A percentile compares a stretch with the other conserved stretches of the same genome.
Evolutionary conservation across 2,888 invertebrate species (phyloP).

Genomic region (Drosophila tanythrix): DNA sequence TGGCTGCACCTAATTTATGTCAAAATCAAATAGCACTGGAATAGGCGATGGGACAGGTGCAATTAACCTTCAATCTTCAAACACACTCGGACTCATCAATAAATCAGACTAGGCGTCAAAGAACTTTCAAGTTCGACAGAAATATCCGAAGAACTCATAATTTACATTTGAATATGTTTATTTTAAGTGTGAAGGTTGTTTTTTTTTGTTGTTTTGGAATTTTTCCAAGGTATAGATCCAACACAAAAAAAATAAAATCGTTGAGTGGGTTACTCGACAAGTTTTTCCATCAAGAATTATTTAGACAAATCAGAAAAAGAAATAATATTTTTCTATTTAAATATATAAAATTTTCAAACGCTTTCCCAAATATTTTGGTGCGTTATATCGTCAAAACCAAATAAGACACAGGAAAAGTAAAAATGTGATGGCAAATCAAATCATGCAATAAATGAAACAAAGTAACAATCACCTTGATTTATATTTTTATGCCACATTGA

Average conservation of each 20-base stretch:
- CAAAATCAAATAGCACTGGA: constrained; percentile 65
- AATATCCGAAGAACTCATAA: constrained; percentile 53
- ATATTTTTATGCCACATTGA: constrained; percentile 66
- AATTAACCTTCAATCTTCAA: constrained; percentile 62
- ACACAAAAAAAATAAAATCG: constrained; percentile 6
- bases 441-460: constrained; percentile 33
- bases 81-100: constrained; percentile 2
- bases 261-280: constrained; percentile 40
- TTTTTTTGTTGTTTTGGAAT: constrained; percentile 15
- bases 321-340: not conserved
- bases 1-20: constrained; percentile 48
- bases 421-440: constrained; percentile 49
- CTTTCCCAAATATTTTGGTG: not conserved
- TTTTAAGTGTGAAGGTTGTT: constrained; percentile 60
- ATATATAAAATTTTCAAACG: constrained; percentile 5
- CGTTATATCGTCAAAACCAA: not conserved
- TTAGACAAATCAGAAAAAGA: not conserved
- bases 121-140: constrained; percentile 64
- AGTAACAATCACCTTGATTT: constrained; percentile 62
- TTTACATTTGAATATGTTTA: constrained; percentile 59
- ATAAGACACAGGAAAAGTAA: not conserved
- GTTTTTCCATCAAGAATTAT: constrained; percentile 19
- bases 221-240: constrained; percentile 24
- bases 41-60: constrained; percentile 59
- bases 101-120: constrained; percentile 39